Evolutionary conservation across 2,888 invertebrate genomes (phyloP), one percentile per base, ranked within the genome.

Genomic region (Bedellia somnulentella): DNA sequence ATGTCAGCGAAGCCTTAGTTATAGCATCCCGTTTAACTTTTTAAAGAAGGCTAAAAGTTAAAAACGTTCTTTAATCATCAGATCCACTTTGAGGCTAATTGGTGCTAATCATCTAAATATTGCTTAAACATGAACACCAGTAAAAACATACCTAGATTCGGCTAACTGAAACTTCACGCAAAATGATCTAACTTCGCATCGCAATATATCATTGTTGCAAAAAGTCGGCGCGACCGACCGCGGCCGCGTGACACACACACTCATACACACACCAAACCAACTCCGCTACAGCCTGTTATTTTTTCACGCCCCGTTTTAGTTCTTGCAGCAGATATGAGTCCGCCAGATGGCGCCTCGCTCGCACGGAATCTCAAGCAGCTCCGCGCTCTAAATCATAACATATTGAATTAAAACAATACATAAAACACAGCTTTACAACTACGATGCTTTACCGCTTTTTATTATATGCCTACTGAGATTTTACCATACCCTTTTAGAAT

Each of bases 331-430:
- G 57, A 56, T 61, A 57, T 56, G 53, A 56, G 46, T 50, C 37
- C 35, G 49, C 51, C 66, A 66, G 57, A 54, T 67, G 67, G 45
- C 49, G 53, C 54, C 43, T n/a, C 37, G 34, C 49, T 44, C 42
- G 60, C 42, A 52, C 58, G 51, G 60, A 59, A 62, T 66, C 52
- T 46, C 42, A 52, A 53, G 47, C 46, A 51, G 41, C 37, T 33
- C 10, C n/a, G 36, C 42, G 40, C 40, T 41, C 42, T 51, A 49
- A 45, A 49, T 53, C 50, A 48, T 41, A 43, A 39, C 34, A 39
- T 40, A 40, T 40, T 39, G 41, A 42, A 47, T 45, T 46, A 47
- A 49, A 30, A 22, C 14, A n/a, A 30, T 8, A 30, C 30, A 30
- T 24, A 29, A 29, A 28, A 29, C 26, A 14, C 15, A 12, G 15